Evolutionary conservation across 2,797 vertebrate genomes (phyloP).

Genomic region (Glyptemys insculpta): DNA sequence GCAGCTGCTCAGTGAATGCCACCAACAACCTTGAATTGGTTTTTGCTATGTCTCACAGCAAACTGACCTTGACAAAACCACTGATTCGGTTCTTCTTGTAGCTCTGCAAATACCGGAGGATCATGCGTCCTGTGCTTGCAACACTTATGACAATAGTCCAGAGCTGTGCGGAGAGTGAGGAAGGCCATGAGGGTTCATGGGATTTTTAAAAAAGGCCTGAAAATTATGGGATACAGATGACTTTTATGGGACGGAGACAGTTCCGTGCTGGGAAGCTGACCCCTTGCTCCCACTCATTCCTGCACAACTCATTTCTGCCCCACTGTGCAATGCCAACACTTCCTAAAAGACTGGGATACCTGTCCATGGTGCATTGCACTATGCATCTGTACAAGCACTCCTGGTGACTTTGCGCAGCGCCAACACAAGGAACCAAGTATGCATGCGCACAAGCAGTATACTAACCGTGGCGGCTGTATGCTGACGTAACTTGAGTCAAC

Average conservation of each 20-base stretch:
- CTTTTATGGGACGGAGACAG: not conserved
- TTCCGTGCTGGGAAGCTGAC: not conserved
- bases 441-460: not conserved
- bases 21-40: not conserved
- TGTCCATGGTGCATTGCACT: not conserved
- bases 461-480: not conserved
- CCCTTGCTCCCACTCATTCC: not conserved
- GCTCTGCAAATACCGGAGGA: not conserved
- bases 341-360: not conserved
- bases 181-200: not conserved
- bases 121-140: not conserved
- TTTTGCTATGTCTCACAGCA: not conserved
- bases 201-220: not conserved
- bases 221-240: not conserved
- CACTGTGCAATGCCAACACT: not conserved
- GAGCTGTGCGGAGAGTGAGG: not conserved
- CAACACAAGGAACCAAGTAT: not conserved
- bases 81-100: not conserved
- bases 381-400: not conserved
- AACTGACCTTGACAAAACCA: not conserved
- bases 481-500: not conserved
- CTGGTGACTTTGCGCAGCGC: not conserved
- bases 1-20: not conserved
- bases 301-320: not conserved
- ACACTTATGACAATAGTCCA: not conserved